Base-by-base conservation (phyloP, 2,113 vertebrate genomes). In the Gasterosteus aculeatus region DNA sequence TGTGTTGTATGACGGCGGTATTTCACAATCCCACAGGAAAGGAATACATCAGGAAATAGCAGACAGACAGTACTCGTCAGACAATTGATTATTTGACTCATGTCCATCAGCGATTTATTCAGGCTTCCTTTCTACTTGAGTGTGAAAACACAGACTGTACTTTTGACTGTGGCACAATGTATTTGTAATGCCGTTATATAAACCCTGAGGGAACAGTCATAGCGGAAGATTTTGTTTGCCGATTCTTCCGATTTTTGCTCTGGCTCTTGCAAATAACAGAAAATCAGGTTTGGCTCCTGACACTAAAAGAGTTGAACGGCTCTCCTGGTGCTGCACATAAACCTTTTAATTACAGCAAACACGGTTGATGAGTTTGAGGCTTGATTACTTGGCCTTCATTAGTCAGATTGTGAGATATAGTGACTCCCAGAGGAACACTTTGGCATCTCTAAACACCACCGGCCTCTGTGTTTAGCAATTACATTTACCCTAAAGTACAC, bases 341-440 rank as follows among this genome's bases (percentile, higher is more conserved):
- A 91, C 87, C 82, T 88, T 88, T 90, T 90, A 90, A 92, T 93
- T 91, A 91, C 84, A 61, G 84, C 80, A 82, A 87, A 90, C 87
- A 81, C 84, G 85, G 80, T 57, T 85, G 88, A 92, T 89, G 90
- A 84, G 89, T 87, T 85, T 86, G 77, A 83, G 75, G 88, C 85
- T 88, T 90, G 89, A 93, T 90, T 87, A 89, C 92, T 87, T 86
- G 87, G 83, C 85, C 86, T 91, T 91, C 90, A 89, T 92, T 89
- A 87, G 86, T 86, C 87, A 86, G 85, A 87, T 82, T 87, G 88
- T 85, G 84, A 90, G 88, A 85, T 82, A 80, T 75, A 85, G 88
- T 87, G 82, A 84, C 87, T 91, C 91, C 90, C 91, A 77, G 73
- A 87, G 85, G 91, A 39, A 14, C 83, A 69, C 71, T 91, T 87